phyloP scores from a whole-genome alignment of 2,797 vertebrate species.

The Rhincodon typus region DNA sequence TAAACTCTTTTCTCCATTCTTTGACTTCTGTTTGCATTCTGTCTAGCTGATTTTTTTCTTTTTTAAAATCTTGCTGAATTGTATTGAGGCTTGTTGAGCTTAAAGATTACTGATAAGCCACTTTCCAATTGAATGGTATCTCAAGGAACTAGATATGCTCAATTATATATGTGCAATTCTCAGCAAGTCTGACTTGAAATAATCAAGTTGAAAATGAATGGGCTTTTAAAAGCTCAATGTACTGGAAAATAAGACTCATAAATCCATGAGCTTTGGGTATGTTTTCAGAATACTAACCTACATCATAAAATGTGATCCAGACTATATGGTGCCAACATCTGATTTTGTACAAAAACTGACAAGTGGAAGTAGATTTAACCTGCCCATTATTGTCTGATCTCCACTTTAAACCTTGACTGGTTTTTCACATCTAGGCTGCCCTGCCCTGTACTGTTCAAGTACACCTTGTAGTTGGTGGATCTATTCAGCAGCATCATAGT shows the following conservation, averaged over 20 bases:
- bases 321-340: background rate
- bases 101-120: background rate
- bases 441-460: too few species aligned
- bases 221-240: background rate
- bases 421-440: too few species aligned
- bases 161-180: background rate
- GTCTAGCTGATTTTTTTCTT: background rate
- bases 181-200: background rate
- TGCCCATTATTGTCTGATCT: too few species aligned
- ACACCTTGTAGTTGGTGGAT: background rate
- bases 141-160: background rate
- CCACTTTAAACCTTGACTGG: too few species aligned
- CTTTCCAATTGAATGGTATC: background rate
- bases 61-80: background rate
- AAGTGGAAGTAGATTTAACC: background rate
- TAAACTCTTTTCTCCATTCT: slow-evolving; percentile 27
- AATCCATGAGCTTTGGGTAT: background rate
- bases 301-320: background rate
- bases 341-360: background rate
- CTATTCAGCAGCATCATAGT: background rate
- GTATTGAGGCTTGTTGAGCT: background rate
- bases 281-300: background rate
- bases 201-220: background rate
- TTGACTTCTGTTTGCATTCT: background rate
- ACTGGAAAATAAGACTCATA: background rate